Conservation (phyloP, 2,113 vertebrate species). For the Colossoma macropomum region DNA sequence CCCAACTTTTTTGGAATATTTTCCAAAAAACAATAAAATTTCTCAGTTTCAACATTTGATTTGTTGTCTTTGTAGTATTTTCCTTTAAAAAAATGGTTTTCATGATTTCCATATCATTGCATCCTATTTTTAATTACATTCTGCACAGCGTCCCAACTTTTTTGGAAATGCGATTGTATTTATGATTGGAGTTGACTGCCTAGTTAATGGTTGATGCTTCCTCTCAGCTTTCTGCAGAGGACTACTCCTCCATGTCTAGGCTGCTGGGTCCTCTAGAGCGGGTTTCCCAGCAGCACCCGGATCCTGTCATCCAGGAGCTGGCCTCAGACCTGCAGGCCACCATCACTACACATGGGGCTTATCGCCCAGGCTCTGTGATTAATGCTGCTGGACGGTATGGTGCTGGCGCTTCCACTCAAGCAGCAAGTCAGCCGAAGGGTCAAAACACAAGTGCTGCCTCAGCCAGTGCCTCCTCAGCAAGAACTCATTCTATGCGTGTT, state of each 20-base stretch:
- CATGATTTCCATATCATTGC: no score
- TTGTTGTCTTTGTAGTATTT: no score
- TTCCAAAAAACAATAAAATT: no score
- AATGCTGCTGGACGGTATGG: conserved; percentile 55
- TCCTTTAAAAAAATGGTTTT: no score
- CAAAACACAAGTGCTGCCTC: background rate
- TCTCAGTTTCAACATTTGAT: no score
- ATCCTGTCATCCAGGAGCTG: conserved; percentile 85
- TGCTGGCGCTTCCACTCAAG: background rate
- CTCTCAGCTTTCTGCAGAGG: conserved; percentile 78
- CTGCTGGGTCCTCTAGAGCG: conserved; percentile 82
- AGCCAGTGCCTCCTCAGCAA: background rate
- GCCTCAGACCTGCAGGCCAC: conserved; percentile 83
- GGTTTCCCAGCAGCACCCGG: conserved; percentile 81
- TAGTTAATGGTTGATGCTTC: background rate
- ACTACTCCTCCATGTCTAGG: conserved; percentile 79
- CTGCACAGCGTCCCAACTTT: no score
- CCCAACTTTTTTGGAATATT: no score
- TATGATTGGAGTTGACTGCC: background rate
- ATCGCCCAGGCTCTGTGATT: conserved; percentile 61
- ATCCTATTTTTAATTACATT: no score
- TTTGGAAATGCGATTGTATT: background rate
- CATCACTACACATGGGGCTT: conserved; percentile 88
- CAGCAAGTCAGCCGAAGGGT: background rate
- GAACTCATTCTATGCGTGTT: background rate